These are phyloP conservation scores for Hymenochirus boettgeri DNA, from an alignment of 2,113 vertebrate genomes.

Conservation along the genomic window DNA sequence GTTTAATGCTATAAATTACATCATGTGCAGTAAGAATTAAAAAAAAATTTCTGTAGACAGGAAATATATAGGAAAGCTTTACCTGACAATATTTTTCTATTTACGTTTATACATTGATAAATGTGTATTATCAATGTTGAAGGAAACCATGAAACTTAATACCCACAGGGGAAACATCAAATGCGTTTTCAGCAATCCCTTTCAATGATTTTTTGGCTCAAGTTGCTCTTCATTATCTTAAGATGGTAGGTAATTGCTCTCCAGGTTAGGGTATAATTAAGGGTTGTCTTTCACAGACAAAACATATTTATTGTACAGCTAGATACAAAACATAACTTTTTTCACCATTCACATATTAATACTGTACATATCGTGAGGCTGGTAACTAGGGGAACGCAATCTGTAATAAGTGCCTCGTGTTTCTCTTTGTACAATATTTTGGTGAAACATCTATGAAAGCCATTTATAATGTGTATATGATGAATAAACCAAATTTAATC, in stretches of 20 bases:
- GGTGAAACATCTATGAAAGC: too few relatives aligned
- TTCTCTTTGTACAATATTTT: too few relatives aligned
- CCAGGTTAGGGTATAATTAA: constrained; percentile 33
- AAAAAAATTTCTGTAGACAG: background rate
- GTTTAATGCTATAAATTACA: constrained; percentile 31
- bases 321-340: too few relatives aligned
- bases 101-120: constrained; percentile 36
- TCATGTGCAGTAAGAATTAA: constrained; percentile 19
- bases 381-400: too few relatives aligned
- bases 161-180: constrained; percentile 37
- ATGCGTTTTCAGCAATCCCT: constrained; percentile 35
- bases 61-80: constrained; percentile 20
- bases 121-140: constrained; percentile 35
- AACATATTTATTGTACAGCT: constrained; percentile 2
- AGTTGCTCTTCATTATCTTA: constrained; percentile 37
- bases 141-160: constrained; percentile 34
- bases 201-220: constrained; percentile 38
- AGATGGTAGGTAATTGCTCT: constrained; percentile 35
- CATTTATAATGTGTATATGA: too few relatives aligned
- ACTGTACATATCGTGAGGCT: too few relatives aligned
- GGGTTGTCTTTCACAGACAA: constrained; percentile 8
- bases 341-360: too few relatives aligned
- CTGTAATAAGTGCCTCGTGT: too few relatives aligned
- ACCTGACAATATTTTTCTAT: constrained; percentile 28
- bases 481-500: too few relatives aligned